Conservation (phyloP, 1,140 invertebrate species). For the Eufriesea mexicana region DNA sequence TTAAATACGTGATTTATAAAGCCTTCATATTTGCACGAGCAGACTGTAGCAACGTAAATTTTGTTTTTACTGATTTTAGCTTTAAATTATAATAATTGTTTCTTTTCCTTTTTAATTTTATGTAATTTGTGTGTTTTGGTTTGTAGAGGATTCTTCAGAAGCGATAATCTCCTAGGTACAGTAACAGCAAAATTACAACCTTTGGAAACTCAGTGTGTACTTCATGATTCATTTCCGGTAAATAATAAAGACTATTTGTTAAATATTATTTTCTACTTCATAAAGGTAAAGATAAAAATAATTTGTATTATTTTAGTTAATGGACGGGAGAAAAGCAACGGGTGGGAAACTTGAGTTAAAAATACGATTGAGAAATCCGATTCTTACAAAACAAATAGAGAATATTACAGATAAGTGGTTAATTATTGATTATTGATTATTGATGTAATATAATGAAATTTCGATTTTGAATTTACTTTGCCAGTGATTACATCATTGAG, state of each 20-base stretch:
- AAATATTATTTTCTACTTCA: not conserved
- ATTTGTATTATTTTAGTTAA: constrained; percentile 83
- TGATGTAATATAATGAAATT: constrained; percentile 54
- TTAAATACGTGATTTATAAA: constrained; percentile 2
- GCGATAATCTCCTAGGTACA: constrained; percentile 93
- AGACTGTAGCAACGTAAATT: constrained; percentile 72
- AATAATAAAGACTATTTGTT: constrained; percentile 76
- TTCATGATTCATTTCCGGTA: constrained; percentile 96
- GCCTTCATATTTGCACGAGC: constrained; percentile 60
- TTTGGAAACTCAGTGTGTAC: constrained; percentile 92
- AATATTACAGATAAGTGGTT: constrained; percentile 96
- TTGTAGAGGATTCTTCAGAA: constrained; percentile 95
- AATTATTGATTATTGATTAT: constrained; percentile 89
- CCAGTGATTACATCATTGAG: not conserved
- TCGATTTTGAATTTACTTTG: constrained; percentile 10
- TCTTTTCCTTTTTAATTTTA: not conserved
- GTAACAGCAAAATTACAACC: constrained; percentile 91
- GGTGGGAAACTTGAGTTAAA: constrained; percentile 96
- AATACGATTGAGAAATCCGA: constrained; percentile 94
- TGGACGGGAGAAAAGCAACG: constrained; percentile 93
- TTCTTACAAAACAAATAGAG: constrained; percentile 94
- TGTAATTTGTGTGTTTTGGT: constrained; percentile 68
- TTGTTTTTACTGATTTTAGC: not conserved
- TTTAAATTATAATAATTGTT: not conserved
- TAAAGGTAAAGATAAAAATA: too few relatives aligned